phyloP scores from a whole-genome alignment of 2,113 vertebrate genomes.

The Tragelaphus buxtoni region DNA sequence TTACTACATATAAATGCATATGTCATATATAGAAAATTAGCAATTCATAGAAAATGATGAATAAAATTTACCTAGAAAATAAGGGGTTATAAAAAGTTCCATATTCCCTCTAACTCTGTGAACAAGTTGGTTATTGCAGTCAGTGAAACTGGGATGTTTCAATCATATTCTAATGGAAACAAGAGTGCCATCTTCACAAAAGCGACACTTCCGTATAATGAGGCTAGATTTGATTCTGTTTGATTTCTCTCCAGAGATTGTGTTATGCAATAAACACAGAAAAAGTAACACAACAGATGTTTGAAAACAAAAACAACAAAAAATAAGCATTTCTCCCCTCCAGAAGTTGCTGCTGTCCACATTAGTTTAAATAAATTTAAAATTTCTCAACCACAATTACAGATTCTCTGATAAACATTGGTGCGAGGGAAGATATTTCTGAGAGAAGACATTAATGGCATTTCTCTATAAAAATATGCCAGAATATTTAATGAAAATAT shows the following conservation, averaged over 20 bases:
- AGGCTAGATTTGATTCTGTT: constrained; percentile 44
- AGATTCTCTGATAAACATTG: constrained; percentile 43
- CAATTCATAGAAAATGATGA: neutral
- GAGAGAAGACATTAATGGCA: neutral
- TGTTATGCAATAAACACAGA: constrained; percentile 18
- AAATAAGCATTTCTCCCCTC: neutral
- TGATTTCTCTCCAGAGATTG: constrained; percentile 44
- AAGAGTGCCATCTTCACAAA: constrained; percentile 22
- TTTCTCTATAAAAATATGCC: constrained; percentile 49
- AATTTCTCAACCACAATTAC: constrained; percentile 57
- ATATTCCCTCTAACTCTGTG: neutral
- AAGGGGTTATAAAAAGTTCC: neutral
- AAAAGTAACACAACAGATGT: neutral
- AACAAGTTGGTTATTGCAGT: constrained; percentile 22
- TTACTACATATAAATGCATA: constrained; percentile 26
- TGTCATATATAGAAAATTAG: neutral
- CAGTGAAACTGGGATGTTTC: constrained; percentile 29
- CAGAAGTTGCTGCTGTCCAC: constrained; percentile 38
- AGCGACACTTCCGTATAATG: constrained; percentile 55
- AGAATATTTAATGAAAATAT: neutral
- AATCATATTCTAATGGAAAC: constrained; percentile 43
- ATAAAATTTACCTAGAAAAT: neutral
- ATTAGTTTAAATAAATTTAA: constrained; percentile 60
- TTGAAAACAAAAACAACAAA: neutral
- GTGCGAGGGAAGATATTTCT: neutral